Percentiles rank a stretch among this genome's conserved stretches.
These are phyloP conservation scores for Sebastes schlegelii DNA, from an alignment of 2,113 vertebrate genomes.

Conservation along the genomic window DNA sequence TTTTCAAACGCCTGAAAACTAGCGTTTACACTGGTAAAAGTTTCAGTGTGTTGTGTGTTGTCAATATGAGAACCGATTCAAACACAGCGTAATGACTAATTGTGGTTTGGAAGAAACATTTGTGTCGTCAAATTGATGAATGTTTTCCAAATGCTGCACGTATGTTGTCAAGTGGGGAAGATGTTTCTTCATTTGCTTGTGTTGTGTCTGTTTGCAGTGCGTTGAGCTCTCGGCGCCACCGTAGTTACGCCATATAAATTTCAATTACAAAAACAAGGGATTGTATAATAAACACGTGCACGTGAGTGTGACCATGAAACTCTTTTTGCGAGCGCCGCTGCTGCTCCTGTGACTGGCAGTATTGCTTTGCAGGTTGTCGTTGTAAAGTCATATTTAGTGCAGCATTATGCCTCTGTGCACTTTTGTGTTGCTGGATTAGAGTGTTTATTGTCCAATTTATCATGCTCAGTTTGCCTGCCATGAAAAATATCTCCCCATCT, in stretches of 20 bases:
- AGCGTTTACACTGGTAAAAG: conserved; percentile 2
- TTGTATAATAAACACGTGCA: conserved; percentile 55
- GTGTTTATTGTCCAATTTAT: conserved; percentile 85
- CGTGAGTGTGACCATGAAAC: conserved; percentile 40
- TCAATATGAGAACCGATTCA: background rate
- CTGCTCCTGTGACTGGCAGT: conserved; percentile 23
- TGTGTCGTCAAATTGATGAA: background rate
- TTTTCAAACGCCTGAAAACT: background rate
- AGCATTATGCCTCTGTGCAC: conserved; percentile 64
- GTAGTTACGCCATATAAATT: conserved; percentile 31
- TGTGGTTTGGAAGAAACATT: background rate
- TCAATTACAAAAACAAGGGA: conserved; percentile 49
- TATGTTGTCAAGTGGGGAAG: background rate
- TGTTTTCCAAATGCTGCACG: background rate
- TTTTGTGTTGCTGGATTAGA: conserved; percentile 77
- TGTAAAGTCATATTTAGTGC: conserved; percentile 65
- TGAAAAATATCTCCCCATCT: conserved; percentile 73
- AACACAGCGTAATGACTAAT: conserved; percentile 1
- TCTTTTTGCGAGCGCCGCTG: conserved; percentile 22
- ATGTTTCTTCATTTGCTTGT: background rate
- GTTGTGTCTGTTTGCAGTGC: background rate
- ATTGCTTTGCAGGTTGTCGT: conserved; percentile 39
- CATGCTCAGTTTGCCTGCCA: conserved; percentile 75
- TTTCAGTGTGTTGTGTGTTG: background rate
- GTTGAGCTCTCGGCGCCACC: too few species aligned